Evolutionary conservation across 2,797 vertebrate species (phyloP).

Genomic region (Acanthurus leucopareius): DNA sequence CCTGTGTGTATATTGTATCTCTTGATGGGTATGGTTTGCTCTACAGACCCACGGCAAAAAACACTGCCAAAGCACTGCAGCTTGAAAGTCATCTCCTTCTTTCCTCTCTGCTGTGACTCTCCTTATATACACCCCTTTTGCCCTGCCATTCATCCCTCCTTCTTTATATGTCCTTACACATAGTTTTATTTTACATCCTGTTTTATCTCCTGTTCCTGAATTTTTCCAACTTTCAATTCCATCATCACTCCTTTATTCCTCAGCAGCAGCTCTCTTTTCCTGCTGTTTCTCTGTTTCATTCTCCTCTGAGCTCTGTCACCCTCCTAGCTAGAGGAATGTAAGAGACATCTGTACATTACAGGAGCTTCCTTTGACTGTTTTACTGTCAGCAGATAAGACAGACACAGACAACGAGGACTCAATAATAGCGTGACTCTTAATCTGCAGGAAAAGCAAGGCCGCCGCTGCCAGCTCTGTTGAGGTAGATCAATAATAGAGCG

Average conservation of each 20-base stretch:
- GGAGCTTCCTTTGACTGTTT: constrained; percentile 24
- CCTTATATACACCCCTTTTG: constrained; percentile 23
- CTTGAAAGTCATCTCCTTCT: constrained; percentile 33
- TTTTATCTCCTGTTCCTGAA: constrained; percentile 6
- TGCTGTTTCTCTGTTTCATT: background rate
- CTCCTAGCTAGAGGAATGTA: constrained; percentile 14
- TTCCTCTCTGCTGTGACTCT: background rate
- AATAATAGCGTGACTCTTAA: constrained; percentile 41
- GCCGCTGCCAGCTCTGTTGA: constrained; percentile 36
- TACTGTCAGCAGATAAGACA: constrained; percentile 28
- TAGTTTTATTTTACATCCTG: constrained; percentile 8
- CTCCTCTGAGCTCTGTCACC: constrained; percentile 14
- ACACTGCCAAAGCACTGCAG: constrained; percentile 18
- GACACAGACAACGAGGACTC: constrained; percentile 27
- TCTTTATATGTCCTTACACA: constrained; percentile 16
- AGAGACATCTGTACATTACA: constrained; percentile 3
- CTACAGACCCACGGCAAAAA: constrained; percentile 21
- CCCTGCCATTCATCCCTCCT: background rate
- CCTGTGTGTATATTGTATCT: constrained; percentile 18
- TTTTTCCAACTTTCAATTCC: background rate
- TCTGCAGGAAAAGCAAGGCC: constrained; percentile 48
- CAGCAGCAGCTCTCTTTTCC: constrained; percentile 7
- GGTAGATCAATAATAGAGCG: constrained; percentile 65
- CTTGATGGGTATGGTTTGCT: constrained; percentile 6
- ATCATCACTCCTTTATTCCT: constrained; percentile 23